Evolutionary conservation across 2,113 vertebrate genomes (phyloP).

Genomic region (Mesembrinibis cayennensis): DNA sequence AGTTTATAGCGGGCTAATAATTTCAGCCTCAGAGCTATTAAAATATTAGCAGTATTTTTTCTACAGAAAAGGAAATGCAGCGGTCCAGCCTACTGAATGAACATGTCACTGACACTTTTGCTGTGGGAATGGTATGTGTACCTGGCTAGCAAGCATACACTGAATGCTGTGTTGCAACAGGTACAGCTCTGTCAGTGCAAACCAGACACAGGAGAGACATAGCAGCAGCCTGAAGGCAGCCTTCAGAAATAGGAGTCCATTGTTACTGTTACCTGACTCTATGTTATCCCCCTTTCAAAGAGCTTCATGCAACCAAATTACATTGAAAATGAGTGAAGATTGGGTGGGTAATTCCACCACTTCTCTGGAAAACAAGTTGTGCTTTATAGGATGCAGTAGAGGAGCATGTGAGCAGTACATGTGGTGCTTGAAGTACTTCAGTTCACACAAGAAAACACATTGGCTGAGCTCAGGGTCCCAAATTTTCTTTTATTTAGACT

Average conservation of each 20-base stretch:
- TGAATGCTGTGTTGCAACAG: background rate
- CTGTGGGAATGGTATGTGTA: background rate
- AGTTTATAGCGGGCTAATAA: background rate
- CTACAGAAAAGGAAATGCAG: background rate
- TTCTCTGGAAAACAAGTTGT: background rate
- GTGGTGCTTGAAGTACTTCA: background rate
- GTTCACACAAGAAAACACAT: background rate
- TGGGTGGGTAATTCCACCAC: background rate
- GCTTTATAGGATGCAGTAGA: background rate
- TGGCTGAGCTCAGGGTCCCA: background rate
- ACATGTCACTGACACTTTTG: background rate
- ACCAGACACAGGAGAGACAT: rapidly evolving
- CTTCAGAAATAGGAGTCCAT: rapidly evolving
- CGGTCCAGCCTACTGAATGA: background rate
- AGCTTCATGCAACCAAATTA: background rate
- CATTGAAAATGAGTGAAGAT: background rate
- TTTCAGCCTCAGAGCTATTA: background rate
- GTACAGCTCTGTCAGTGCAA: background rate
- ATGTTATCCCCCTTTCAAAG: background rate
- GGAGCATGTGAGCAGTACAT: background rate
- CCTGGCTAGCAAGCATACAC: too few species aligned
- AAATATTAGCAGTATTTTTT: background rate
- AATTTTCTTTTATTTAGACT: background rate
- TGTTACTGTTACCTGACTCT: too few species aligned
- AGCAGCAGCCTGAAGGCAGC: background rate